Evolutionary conservation across 2,113 vertebrate genomes (phyloP).

Genomic region (Rhinoptilus africanus): DNA sequence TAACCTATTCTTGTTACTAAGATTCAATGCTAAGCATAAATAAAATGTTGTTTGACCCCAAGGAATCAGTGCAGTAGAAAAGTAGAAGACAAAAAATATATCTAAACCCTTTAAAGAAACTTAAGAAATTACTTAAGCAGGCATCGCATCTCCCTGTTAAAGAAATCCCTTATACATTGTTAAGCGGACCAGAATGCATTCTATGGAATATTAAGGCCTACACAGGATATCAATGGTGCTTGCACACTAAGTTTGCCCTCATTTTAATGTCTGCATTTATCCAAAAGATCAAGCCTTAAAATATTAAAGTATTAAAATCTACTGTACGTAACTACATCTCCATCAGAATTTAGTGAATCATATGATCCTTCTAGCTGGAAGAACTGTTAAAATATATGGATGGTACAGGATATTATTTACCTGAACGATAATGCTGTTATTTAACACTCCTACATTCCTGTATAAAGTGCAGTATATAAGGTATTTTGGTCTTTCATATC

Average conservation of each 20-base stretch:
- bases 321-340: neutral
- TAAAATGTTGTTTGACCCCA: neutral
- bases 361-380: neutral
- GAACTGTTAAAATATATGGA: neutral
- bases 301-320: neutral
- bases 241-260: neutral
- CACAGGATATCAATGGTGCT: fast-evolving
- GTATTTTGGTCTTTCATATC: neutral
- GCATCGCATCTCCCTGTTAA: neutral
- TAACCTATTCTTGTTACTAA: neutral
- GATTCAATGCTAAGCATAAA: neutral
- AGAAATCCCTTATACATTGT: neutral
- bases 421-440: neutral
- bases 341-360: neutral
- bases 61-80: neutral
- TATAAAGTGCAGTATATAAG: neutral
- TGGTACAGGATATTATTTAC: neutral
- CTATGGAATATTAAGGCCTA: neutral
- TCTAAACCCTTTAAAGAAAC: neutral
- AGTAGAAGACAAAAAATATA: neutral
- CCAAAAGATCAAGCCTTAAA: neutral
- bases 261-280: neutral
- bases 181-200: neutral
- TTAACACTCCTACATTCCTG: neutral
- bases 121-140: neutral